Evolutionary conservation across 2,113 vertebrate genomes (phyloP).

Genomic region (Ia io): DNA sequence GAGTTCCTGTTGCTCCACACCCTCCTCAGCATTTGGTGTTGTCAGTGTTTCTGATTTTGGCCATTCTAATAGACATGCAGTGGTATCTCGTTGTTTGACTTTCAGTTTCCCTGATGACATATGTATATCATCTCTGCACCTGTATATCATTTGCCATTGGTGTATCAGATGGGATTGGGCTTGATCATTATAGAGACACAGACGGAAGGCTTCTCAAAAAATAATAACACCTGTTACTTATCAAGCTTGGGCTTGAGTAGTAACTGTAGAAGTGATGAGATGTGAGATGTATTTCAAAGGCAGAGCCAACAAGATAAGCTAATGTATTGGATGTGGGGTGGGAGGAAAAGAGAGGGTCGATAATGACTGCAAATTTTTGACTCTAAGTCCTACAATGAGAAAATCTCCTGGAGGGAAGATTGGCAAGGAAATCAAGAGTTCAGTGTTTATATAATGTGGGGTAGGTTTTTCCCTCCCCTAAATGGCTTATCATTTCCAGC

Average conservation of each 20-base stretch:
- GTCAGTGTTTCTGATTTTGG: neutral
- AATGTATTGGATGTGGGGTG: neutral
- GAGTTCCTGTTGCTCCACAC: neutral
- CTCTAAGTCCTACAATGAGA: neutral
- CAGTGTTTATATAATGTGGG: neutral
- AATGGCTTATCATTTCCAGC: neutral
- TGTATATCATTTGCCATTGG: neutral
- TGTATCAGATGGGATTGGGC: neutral
- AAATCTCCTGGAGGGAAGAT: neutral
- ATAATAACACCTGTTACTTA: neutral
- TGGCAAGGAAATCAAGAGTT: neutral
- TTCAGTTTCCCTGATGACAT: neutral
- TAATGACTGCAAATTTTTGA: neutral
- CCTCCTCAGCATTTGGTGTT: neutral
- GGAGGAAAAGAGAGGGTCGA: neutral
- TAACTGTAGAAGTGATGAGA: neutral
- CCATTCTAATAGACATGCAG: neutral
- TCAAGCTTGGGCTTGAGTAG: neutral
- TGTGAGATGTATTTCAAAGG: neutral
- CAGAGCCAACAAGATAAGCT: neutral
- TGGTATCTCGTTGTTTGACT: neutral
- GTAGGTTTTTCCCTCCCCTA: neutral
- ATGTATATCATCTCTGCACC: no score
- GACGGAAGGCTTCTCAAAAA: neutral
- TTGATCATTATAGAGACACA: neutral